These are phyloP conservation scores for Dorcus hopei DNA, from an alignment of 2,888 invertebrate species.

Conservation along the genomic window DNA sequence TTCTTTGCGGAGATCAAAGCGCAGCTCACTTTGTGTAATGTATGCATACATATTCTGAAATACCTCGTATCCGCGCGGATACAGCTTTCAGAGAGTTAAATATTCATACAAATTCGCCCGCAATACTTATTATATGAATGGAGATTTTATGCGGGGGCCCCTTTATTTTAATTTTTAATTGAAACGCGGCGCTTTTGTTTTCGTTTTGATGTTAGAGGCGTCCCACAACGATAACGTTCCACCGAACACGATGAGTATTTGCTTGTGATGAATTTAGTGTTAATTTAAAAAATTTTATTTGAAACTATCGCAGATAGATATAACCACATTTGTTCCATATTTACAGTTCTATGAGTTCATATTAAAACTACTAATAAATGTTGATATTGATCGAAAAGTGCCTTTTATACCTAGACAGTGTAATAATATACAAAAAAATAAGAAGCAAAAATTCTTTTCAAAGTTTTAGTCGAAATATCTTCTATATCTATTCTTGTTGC, in stretches of 20 bases:
- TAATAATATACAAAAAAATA: too few species aligned
- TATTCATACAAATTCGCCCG: conserved; percentile 32
- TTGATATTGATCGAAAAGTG: too few species aligned
- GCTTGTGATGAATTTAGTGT: conserved; percentile 11
- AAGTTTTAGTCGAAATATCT: too few species aligned
- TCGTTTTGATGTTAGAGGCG: background rate
- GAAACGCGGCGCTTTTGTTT: background rate
- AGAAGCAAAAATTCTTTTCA: too few species aligned
- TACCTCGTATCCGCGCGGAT: conserved; percentile 25
- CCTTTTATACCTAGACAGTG: too few species aligned
- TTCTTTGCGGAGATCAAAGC: conserved; percentile 46
- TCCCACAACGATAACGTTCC: background rate
- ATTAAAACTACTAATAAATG: too few species aligned
- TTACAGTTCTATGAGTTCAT: too few species aligned
- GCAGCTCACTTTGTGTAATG: conserved; percentile 40
- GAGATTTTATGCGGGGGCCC: conserved; percentile 17
- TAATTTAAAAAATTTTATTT: conserved; percentile 2
- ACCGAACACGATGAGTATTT: background rate
- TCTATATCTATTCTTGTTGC: too few species aligned
- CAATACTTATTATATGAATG: conserved; percentile 22
- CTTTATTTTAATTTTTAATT: conserved; percentile 16
- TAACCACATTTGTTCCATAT: background rate
- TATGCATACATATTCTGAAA: conserved; percentile 38
- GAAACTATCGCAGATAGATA: background rate
- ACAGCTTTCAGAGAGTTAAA: conserved; percentile 37